Conservation (phyloP, 2,113 vertebrate genomes). For the Triplophysa rosa region DNA sequence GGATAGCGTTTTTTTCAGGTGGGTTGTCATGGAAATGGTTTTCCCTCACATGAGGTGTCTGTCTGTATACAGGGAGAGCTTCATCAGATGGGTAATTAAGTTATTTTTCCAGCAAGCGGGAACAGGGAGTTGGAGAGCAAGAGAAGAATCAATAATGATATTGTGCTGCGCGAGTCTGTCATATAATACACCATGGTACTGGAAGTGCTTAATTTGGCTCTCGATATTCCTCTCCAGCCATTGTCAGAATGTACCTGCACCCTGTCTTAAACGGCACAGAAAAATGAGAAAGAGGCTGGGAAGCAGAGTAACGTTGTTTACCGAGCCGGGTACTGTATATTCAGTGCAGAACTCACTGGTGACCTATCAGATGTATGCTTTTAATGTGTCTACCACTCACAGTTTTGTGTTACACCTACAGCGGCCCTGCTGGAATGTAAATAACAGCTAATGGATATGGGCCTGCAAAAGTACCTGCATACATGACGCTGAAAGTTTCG, state of each 20-base stretch:
- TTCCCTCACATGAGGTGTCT: slow-evolving; percentile 56
- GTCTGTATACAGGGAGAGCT: slow-evolving; percentile 64
- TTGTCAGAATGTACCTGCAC: slow-evolving; percentile 58
- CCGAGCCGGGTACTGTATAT: not conserved
- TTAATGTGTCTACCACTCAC: slow-evolving; percentile 18
- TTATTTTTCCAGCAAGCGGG: slow-evolving; percentile 73
- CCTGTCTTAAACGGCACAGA: not conserved
- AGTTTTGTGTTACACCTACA: slow-evolving; percentile 58
- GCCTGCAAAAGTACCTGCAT: slow-evolving; percentile 69
- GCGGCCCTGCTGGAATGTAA: slow-evolving; percentile 63
- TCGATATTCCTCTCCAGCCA: slow-evolving; percentile 68
- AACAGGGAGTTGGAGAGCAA: slow-evolving; percentile 72
- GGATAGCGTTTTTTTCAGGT: slow-evolving; percentile 64
- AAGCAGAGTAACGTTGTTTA: slow-evolving; percentile 51
- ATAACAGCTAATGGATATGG: slow-evolving; percentile 68
- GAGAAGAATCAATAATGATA: slow-evolving; percentile 76
- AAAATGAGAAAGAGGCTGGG: slow-evolving; percentile 57
- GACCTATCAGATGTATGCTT: slow-evolving; percentile 12
- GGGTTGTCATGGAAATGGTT: slow-evolving; percentile 70
- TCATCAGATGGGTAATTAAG: slow-evolving; percentile 74
- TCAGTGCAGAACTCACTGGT: not conserved
- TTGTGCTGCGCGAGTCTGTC: slow-evolving; percentile 71
- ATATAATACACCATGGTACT: slow-evolving; percentile 73
- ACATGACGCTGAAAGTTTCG: slow-evolving; percentile 62
- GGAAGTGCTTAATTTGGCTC: slow-evolving; percentile 77